Conservation (phyloP, 2,113 vertebrate species). For the Dipodomys ordii region DNA sequence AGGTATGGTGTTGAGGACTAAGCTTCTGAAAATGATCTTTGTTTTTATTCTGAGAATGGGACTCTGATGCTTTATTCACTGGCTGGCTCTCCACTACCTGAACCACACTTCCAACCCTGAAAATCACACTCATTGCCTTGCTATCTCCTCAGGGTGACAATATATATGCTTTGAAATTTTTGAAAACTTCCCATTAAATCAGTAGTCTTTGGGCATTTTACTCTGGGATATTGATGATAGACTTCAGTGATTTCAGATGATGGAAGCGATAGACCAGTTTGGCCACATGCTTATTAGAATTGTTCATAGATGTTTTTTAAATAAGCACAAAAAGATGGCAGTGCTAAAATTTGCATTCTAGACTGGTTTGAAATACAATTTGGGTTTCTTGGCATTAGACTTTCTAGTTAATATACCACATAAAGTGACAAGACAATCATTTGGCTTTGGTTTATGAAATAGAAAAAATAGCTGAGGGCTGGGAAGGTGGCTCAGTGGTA, state of each 20-base stretch:
- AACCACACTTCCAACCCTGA: too few species aligned
- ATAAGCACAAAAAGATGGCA: not conserved
- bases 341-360: constrained; percentile 14
- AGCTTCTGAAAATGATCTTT: not conserved
- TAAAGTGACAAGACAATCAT: constrained; percentile 40
- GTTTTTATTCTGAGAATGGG: not conserved
- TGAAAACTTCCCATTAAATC: not conserved
- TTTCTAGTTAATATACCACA: not conserved
- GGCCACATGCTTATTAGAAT: not conserved
- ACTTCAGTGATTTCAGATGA: not conserved
- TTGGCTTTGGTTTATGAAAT: constrained; percentile 26
- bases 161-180: constrained; percentile 8
- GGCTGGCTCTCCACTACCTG: too few species aligned
- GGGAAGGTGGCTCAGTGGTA: too few species aligned
- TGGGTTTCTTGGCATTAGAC: constrained; percentile 31
- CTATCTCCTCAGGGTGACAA: not conserved
- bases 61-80: not conserved
- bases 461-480: not conserved
- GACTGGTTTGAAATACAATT: constrained; percentile 38
- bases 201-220: constrained; percentile 13
- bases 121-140: too few species aligned
- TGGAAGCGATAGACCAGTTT: constrained; percentile 20
- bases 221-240: constrained; percentile 4
- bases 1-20: constrained; percentile 86
- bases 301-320: not conserved